Evolutionary conservation across 2,888 invertebrate species (phyloP).

Genomic region (Pristionchus arcanus): DNA sequence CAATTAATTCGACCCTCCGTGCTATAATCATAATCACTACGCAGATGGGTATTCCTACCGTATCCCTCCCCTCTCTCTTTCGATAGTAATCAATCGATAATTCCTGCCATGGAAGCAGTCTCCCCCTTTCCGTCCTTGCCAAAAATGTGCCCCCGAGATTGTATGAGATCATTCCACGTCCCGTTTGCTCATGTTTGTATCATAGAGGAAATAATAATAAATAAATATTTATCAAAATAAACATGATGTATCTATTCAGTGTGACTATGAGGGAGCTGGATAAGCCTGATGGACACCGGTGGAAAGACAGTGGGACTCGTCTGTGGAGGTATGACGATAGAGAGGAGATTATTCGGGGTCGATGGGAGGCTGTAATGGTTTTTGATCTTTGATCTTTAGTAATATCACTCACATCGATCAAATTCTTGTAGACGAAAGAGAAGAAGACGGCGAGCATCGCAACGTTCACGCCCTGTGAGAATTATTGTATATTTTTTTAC

Average conservation of each 20-base stretch:
- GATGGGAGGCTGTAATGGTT: background rate
- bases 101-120: slow-evolving; percentile 21
- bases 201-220: slow-evolving; percentile 45
- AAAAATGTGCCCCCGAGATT: slow-evolving; percentile 23
- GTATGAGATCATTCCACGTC: slow-evolving; percentile 27
- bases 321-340: too few relatives aligned
- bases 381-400: background rate
- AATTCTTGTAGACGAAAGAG: slow-evolving; percentile 47
- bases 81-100: background rate
- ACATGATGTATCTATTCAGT: background rate
- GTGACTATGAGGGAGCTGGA: background rate
- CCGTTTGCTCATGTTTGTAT: slow-evolving; percentile 40
- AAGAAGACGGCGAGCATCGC: slow-evolving; percentile 42
- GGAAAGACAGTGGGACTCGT: background rate
- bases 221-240: slow-evolving; percentile 13
- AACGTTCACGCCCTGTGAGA: background rate
- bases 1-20: slow-evolving; percentile 27
- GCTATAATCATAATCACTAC: slow-evolving; percentile 50
- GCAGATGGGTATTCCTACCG: slow-evolving; percentile 32
- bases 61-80: background rate
- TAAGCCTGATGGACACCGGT: background rate
- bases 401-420: background rate
- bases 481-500: too few relatives aligned
- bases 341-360: background rate
- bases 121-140: background rate